Evolutionary conservation across 64 coral and sea anemone genomes (phyloP), one percentile per base, ranked within the genome.

Genomic region (Anthopleura sola): DNA sequence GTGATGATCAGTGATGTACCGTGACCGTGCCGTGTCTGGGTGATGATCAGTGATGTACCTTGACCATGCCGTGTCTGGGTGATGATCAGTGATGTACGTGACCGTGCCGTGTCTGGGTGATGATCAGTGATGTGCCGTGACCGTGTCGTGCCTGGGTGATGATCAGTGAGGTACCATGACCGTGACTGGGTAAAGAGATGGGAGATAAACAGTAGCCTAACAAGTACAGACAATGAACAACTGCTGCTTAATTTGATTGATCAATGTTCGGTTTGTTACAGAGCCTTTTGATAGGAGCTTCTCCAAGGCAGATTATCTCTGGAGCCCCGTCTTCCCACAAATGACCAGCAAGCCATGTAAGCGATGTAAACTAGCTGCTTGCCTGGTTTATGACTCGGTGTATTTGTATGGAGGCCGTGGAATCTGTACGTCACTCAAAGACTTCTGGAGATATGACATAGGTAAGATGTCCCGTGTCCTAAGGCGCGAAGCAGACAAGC

Each of bases 371-470:
- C 93, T 91, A 40, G 85, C 93, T 17, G 74, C 83, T 14, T 99
- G 97, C 90, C 77, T 94, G 56, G 91, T 91, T 32, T 83, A 87
- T n/a, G 97, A 86, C 36, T 82, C 86, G 9, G 71, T 99, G 33
- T 99, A 90, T 53, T 83, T 99, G 37, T 92, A 90, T 76, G 96
- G 96, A 21, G 96, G 96, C 19, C 86, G 96, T 77, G 93, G 95
- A 34, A 87, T 83, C 8, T 81, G 92, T 60, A 83, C 92, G 53
- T 80, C 96, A 33, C 86, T 94, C 28, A 93, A 94, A 85, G 96
- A 98, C 87, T 92, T 98, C 57, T 98, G 96, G 96, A 98, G 90
- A 94, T 98, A 98, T 38, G 96, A 94, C 44, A 74, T 92, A 66
- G 96, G 96, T 98, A 88, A 34, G 58, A n/a, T 62, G 21, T 11